Percentiles rank a stretch among this genome's conserved stretches.
Conservation (phyloP, 2,888 invertebrate genomes). For the Eupsilia transversa region DNA sequence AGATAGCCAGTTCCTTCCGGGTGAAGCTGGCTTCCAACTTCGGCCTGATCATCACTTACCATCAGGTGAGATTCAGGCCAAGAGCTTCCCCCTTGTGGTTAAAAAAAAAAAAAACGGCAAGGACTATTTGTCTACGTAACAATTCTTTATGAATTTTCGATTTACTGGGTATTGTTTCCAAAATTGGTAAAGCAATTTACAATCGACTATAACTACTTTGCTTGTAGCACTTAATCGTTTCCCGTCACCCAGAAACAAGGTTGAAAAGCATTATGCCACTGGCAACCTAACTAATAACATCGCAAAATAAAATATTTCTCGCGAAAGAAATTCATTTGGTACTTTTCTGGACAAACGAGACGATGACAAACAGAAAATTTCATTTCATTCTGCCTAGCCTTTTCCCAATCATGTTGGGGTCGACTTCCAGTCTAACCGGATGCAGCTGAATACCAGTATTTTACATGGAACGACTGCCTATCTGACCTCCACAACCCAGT, state of each 20-base stretch:
- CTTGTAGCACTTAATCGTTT: not conserved
- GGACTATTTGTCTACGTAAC: not conserved
- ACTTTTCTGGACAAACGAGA: not conserved
- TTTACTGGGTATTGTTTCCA: not conserved
- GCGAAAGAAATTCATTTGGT: not conserved
- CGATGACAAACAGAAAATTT: not conserved
- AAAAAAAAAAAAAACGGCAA: no score
- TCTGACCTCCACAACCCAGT: no score
- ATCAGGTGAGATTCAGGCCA: no score
- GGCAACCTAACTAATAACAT: not conserved
- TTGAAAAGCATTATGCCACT: not conserved
- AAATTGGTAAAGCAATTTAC: not conserved
- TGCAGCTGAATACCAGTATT: no score
- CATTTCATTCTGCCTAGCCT: no score
- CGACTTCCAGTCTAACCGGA: no score
- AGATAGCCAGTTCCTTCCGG: no score
- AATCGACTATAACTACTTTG: not conserved
- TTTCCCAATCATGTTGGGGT: no score
- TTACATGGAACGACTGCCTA: no score
- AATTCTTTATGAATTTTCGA: not conserved
- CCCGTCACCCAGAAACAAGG: not conserved
- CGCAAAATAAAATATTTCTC: not conserved
- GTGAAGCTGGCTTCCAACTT: no score
- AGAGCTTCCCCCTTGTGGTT: no score
- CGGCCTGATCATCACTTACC: no score